phyloP scores from a whole-genome alignment of 2,888 invertebrate species.

The Chaetoderma sp. region DNA sequence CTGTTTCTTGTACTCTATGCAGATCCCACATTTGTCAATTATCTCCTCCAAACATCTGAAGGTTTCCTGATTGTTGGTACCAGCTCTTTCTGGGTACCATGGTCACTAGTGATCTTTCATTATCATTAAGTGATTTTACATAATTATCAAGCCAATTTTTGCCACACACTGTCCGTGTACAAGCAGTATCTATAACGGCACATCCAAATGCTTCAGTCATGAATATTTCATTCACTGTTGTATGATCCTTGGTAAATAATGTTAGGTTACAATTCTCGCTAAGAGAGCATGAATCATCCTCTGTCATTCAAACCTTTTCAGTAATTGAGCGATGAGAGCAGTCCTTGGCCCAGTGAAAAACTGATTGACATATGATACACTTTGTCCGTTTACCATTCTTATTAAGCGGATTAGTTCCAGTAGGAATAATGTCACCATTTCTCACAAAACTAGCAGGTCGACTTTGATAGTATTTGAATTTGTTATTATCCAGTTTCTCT shows the following conservation, averaged over 20 bases:
- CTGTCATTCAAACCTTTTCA: not conserved
- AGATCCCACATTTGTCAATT: slow-evolving; percentile 5
- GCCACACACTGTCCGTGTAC: slow-evolving; percentile 11
- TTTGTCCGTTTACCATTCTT: not conserved
- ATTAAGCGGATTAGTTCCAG: slow-evolving; percentile 3
- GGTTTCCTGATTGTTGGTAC: not conserved
- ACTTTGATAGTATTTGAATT: not conserved
- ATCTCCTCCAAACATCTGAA: not conserved
- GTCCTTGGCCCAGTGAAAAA: slow-evolving; percentile 21
- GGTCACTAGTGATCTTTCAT: not conserved
- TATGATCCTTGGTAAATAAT: not conserved
- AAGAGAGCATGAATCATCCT: not conserved
- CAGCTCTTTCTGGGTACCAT: slow-evolving; percentile 1
- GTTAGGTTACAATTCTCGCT: not conserved
- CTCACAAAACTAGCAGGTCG: too few species aligned
- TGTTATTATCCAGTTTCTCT: not conserved
- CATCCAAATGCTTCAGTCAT: slow-evolving; percentile 14
- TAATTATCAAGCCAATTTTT: slow-evolving; percentile 7
- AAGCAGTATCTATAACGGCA: slow-evolving; percentile 18
- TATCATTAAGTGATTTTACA: not conserved
- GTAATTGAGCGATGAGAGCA: not conserved
- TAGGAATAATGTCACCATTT: too few species aligned
- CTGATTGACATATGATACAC: slow-evolving; percentile 10
- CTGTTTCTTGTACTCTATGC: slow-evolving; percentile 1
- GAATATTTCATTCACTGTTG: slow-evolving; percentile 14